Conservation (phyloP, 2,888 invertebrate species). For the Cephus nigrinus region DNA sequence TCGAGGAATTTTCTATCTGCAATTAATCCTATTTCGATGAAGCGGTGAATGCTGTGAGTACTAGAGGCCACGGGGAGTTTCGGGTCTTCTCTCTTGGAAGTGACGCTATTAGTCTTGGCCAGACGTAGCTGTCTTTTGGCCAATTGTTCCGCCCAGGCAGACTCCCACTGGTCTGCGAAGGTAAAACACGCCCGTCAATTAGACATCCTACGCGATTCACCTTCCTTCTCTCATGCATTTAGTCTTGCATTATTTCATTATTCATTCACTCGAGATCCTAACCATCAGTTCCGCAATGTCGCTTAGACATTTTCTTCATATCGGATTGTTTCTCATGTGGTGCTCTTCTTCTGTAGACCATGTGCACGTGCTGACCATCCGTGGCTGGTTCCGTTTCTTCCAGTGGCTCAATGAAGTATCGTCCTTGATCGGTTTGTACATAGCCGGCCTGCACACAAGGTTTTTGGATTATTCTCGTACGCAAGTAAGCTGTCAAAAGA, state of each 20-base stretch:
- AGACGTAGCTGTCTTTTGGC: constrained; percentile 54
- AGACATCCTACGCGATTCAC: not conserved
- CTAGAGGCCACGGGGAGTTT: constrained; percentile 66
- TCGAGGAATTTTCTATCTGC: constrained; percentile 88
- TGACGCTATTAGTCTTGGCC: constrained; percentile 36
- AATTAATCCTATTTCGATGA: constrained; percentile 85
- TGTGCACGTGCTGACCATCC: constrained; percentile 70
- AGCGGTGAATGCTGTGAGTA: constrained; percentile 80
- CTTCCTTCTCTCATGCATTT: not conserved
- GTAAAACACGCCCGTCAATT: not conserved
- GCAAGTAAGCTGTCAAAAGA: not conserved
- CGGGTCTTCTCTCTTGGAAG: constrained; percentile 23
- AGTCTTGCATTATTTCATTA: not conserved
- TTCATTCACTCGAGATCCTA: constrained; percentile 13
- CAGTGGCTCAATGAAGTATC: constrained; percentile 73
- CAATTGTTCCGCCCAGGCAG: constrained; percentile 63
- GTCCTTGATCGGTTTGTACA: constrained; percentile 66
- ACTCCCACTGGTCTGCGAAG: constrained; percentile 51
- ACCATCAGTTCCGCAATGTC: constrained; percentile 51
- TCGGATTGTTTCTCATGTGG: constrained; percentile 33
- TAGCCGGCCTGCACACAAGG: constrained; percentile 68
- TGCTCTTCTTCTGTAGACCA: constrained; percentile 65
- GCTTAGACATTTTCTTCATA: constrained; percentile 21
- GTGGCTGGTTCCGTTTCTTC: constrained; percentile 66
- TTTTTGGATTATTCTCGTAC: not conserved